phyloP scores from a whole-genome alignment of 2,113 vertebrate genomes.

The Cephalopterus ornatus region DNA sequence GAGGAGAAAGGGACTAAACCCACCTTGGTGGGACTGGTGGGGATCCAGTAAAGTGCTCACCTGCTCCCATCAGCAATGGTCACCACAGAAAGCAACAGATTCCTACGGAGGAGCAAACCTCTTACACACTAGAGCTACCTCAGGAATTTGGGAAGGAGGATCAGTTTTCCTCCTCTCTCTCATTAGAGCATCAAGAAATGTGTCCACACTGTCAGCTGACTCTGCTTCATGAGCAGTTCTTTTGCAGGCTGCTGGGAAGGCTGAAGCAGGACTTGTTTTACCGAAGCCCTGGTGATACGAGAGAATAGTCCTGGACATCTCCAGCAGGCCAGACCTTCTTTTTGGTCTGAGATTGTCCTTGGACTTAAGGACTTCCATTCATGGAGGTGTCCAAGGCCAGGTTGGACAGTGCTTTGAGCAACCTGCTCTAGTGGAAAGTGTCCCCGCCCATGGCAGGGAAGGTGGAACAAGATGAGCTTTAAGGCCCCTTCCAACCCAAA shows the following conservation, averaged over 20 bases:
- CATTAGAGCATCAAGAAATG: neutral
- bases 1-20: neutral
- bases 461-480: neutral
- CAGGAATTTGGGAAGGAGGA: neutral
- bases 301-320: neutral
- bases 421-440: rapidly evolving
- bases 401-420: rapidly evolving
- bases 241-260: neutral
- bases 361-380: no score
- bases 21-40: neutral
- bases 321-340: neutral
- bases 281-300: neutral
- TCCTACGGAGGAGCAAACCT: neutral
- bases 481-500: neutral
- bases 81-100: neutral
- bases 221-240: neutral
- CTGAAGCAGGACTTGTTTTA: neutral
- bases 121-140: neutral
- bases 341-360: neutral
- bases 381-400: neutral
- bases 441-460: no score
- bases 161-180: neutral
- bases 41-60: no score
- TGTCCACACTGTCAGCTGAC: neutral
- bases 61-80: neutral